These are phyloP conservation scores for Chiloscyllium plagiosum DNA, from an alignment of 2,113 vertebrate genomes.

Conservation along the genomic window DNA sequence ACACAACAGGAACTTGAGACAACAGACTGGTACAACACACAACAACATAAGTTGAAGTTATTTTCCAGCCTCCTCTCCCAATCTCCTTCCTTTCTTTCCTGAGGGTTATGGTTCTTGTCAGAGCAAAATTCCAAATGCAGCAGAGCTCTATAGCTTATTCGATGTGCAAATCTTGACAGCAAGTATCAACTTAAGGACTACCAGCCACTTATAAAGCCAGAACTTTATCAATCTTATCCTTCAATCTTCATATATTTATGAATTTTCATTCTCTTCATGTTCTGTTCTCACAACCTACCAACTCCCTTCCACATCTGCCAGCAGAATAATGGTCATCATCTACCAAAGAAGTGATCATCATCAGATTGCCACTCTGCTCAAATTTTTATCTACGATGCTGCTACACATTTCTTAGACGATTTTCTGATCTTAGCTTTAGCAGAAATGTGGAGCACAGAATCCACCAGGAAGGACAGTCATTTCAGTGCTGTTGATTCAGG, in stretches of 20 bases:
- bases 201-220: not conserved
- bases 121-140: not conserved
- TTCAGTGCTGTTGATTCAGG: too few species aligned
- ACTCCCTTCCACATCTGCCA: too few species aligned
- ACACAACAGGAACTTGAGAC: not conserved
- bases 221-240: not conserved
- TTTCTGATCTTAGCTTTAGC: too few species aligned
- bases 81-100: not conserved
- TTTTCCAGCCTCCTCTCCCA: not conserved
- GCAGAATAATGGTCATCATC: too few species aligned
- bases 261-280: not conserved
- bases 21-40: not conserved
- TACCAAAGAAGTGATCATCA: too few species aligned
- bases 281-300: not conserved
- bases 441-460: too few species aligned
- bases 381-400: too few species aligned
- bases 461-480: too few species aligned
- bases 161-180: not conserved
- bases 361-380: too few species aligned
- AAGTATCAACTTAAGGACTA: not conserved
- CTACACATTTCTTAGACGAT: too few species aligned
- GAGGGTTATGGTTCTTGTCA: not conserved
- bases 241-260: not conserved
- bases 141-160: not conserved
- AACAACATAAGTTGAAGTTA: not conserved